These are phyloP conservation scores for Pterois miles DNA, from an alignment of 2,797 vertebrate species.

Conservation along the genomic window DNA sequence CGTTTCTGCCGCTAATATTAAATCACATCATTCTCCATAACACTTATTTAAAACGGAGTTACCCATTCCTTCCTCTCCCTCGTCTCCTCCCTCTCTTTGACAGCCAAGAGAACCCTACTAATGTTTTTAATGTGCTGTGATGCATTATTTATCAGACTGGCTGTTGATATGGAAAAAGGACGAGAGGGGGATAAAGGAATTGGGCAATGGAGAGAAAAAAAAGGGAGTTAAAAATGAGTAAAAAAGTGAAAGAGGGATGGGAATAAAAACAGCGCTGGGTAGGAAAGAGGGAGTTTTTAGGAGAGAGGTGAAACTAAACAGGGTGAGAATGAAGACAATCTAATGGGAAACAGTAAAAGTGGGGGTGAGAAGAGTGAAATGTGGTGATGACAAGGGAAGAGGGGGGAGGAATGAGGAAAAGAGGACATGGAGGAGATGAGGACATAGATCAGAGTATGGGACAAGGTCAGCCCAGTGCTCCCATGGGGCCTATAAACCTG, in stretches of 20 bases:
- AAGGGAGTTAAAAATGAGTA: conserved; percentile 43
- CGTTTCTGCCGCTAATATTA: conserved; percentile 53
- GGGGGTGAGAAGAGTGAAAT: conserved; percentile 31
- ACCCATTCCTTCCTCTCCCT: conserved; percentile 55
- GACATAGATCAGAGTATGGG: conserved; percentile 78
- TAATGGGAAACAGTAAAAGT: conserved; percentile 30
- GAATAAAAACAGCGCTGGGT: conserved; percentile 5
- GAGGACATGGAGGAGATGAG: conserved; percentile 62
- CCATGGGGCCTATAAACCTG: conserved; percentile 66
- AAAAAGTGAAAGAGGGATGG: conserved; percentile 14
- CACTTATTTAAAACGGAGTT: conserved; percentile 72
- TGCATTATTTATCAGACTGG: conserved; percentile 86
- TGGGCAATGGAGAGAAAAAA: conserved; percentile 20
- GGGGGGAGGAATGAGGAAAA: conserved; percentile 48
- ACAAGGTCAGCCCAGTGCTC: conserved; percentile 78
- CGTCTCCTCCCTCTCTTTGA: conserved; percentile 71
- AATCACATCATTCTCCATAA: conserved; percentile 68
- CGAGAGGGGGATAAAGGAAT: conserved; percentile 52
- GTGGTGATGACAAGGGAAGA: conserved; percentile 43
- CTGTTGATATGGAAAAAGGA: conserved; percentile 79
- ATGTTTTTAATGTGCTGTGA: conserved; percentile 85
- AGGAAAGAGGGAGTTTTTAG: conserved; percentile 4
- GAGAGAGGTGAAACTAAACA: conserved; percentile 20
- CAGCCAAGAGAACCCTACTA: conserved; percentile 79
- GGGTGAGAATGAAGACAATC: conserved; percentile 30